Evolutionary conservation across 92 coral and sea anemone genomes (phyloP), one percentile per base, ranked within the genome.

Genomic region (Zoanthus sansibaricus): DNA sequence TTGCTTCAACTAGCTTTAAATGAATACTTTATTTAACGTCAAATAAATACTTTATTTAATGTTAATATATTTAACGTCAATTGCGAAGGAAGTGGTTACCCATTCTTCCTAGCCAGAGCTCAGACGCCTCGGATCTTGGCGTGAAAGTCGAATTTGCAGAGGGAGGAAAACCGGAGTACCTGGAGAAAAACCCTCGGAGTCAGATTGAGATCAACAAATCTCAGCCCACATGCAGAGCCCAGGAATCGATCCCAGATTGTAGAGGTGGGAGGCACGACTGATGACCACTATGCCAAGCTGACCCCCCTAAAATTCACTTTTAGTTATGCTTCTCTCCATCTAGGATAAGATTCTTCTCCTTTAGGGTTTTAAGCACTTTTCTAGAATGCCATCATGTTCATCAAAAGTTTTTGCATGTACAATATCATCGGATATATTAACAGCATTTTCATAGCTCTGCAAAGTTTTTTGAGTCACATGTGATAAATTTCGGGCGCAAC

Each of bases 391-490:
- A 33, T 33, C 84, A 18, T 79, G 85, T 56, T n/a, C n/a, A n/a
- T 80, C 73, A 42, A 80, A 37, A 1, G 42, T 33, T 33, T 33
- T 33, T 33, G 42, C 42, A 33, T 33, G 42, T 33, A 33, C 42
- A 44, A 62, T 59, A 64, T 82, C 86, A 33, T 82, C 86, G 16
- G 86, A 73, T 45, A 37, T 73, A 25, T 42, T 73, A 73, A 56
- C 78, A 73, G 78, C 56, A 16, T 73, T 73, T 17, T 17, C 78
- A 73, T 56, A 42, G 87, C 70, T 83, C 54, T 69, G 78, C 72
- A 86, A 74, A 8, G 76, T 76, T 56, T 83, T 70, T 15, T 86
- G 77, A 8, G 42, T 31, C 72, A 86, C 9, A 58, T 71, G 10
- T 70, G 68, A 54, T 21, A 4, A 11, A 67, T 67, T 31, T 33